A percentile compares a stretch with the other conserved stretches of the same genome.
Conservation (phyloP, 1,140 invertebrate genomes). For the Drosophila sp. region DNA sequence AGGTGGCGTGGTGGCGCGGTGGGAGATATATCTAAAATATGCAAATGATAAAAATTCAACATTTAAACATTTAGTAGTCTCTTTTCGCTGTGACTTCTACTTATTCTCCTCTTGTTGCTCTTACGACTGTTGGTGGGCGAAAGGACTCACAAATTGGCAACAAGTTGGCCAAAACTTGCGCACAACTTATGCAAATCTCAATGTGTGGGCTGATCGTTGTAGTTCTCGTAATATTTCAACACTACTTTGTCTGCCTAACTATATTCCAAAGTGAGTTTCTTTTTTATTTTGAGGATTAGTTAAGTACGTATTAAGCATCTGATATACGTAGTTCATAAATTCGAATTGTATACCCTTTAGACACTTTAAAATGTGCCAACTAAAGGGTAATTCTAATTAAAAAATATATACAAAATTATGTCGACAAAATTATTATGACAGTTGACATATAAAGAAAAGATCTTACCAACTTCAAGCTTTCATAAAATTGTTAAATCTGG, state of each 20-base stretch:
- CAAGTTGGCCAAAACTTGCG: conserved; percentile 17
- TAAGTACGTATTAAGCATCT: not conserved
- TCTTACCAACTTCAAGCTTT: no score
- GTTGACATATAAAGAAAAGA: no score
- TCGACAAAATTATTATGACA: no score
- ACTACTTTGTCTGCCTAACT: not conserved
- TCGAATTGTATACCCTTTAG: not conserved
- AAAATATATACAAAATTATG: no score
- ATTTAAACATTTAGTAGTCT: conserved; percentile 26
- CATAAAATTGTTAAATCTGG: no score
- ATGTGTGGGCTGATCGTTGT: conserved; percentile 22
- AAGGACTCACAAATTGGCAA: conserved; percentile 31
- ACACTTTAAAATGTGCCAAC: not conserved
- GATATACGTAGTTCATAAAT: not conserved
- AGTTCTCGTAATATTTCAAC: conserved; percentile 10
- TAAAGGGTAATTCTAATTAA: not conserved
- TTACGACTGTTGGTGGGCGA: conserved; percentile 22
- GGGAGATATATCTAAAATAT: conserved; percentile 41
- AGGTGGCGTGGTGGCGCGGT: not conserved
- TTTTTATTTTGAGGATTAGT: not conserved
- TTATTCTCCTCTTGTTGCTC: not conserved
- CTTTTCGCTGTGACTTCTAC: conserved; percentile 15
- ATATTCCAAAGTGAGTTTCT: not conserved
- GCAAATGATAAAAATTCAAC: conserved; percentile 58
- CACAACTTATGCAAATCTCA: conserved; percentile 36